A percentile compares a stretch with the other conserved stretches of the same genome.
phyloP scores from a whole-genome alignment of 2,797 vertebrate genomes.

The Cuniculus paca region DNA sequence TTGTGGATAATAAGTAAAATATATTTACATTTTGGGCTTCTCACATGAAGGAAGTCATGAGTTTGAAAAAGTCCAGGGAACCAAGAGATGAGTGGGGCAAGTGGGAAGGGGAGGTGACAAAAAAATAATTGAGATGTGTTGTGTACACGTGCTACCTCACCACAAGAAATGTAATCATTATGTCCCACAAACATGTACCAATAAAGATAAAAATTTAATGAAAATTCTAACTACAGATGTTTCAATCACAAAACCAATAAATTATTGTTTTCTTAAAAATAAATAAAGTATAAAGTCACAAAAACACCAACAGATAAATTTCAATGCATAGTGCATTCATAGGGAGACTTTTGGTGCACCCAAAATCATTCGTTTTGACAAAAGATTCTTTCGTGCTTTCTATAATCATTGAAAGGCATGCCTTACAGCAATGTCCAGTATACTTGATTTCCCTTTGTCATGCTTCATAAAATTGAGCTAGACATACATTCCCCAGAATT shows the following conservation, averaged over 20 bases:
- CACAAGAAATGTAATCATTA: neutral
- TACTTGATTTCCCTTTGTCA: neutral
- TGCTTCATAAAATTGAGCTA: neutral
- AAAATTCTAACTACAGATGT: neutral
- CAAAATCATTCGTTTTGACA: constrained; percentile 11
- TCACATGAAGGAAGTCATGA: neutral
- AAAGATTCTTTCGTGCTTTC: neutral
- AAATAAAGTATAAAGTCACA: neutral
- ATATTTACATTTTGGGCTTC: neutral
- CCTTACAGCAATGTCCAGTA: neutral
- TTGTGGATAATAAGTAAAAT: neutral
- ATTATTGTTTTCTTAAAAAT: neutral
- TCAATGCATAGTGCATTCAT: neutral
- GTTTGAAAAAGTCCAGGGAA: neutral
- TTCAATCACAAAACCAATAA: neutral
- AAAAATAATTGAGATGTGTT: neutral
- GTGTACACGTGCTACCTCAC: neutral
- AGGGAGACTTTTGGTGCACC: neutral
- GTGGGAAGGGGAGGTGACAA: neutral
- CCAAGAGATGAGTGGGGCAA: neutral
- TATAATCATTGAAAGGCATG: neutral
- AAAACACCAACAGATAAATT: neutral
- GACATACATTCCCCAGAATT: neutral
- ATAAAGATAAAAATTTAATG: neutral
- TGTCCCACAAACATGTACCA: neutral